Base-by-base conservation (phyloP, 1,140 invertebrate genomes). In the Schlechtendalia chinensis region DNA sequence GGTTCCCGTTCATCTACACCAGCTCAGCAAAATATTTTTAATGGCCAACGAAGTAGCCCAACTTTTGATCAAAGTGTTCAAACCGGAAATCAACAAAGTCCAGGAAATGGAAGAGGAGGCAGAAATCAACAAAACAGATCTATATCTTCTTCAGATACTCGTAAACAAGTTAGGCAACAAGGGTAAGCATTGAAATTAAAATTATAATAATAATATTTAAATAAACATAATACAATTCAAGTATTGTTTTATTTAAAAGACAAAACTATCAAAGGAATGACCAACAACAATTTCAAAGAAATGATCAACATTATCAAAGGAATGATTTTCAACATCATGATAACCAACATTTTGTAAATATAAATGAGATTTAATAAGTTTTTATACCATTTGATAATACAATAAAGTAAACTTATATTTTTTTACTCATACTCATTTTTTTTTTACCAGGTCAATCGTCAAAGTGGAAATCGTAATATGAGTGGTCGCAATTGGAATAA, bases 401-500 rank as follows among this genome's bases (percentile, higher is more conserved):
- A n/a, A n/a, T n/a, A n/a, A n/a, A n/a, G n/a, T n/a, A n/a, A n/a
- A n/a, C n/a, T n/a, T n/a, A n/a, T n/a, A n/a, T n/a, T n/a, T n/a
- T n/a, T n/a, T n/a, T n/a, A n/a, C n/a, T n/a, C n/a, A n/a, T n/a
- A n/a, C n/a, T n/a, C n/a, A n/a, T n/a, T n/a, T n/a, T n/a, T n/a
- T n/a, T n/a, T n/a, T n/a, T n/a, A n/a, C n/a, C n/a, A 79, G 75
- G 58, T 29, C 27, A 79, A 79, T 29, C 75, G 75, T n/a, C 75
- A 79, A 29, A 39, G 58, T 19, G 75, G 75, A 5, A 79, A 79
- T 79, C 59, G 75, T 19, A 79, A 79, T 63, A 63, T 79, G 39
- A 82, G 81, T 29, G 82, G 82, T 14, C 81, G 82, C 3, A 80
- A 81, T 58, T 54, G 81, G 67, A 67, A 59, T 47, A 81, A 82